Evolutionary conservation across 2,113 vertebrate species (phyloP), one percentile per base, ranked within the genome.

Genomic region (Strigops habroptila): DNA sequence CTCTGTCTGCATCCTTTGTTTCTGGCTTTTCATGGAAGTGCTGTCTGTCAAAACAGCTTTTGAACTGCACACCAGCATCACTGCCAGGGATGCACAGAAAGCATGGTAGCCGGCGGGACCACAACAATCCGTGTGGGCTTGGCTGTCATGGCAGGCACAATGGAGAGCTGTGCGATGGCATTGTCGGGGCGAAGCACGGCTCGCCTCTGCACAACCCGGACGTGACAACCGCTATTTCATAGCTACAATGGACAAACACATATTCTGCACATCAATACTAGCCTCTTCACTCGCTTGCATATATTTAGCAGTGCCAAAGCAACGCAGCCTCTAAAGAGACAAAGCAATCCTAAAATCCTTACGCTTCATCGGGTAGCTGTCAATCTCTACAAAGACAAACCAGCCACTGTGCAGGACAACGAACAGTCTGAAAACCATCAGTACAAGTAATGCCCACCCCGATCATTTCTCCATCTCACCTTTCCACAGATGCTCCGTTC

Each of bases 101-200:
- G 73, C 86, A 35, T 2, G 77, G 87, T 49, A 59, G 64, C 89
- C 41, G 39, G 10, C 3, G 1, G 86, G 83, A 93, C 90, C 93
- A 93, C 64, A 94, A 94, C 94, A 92, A 85, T 23, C 84, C 16
- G 12, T 73, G 89, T 31, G 89, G 89, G 90, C 84, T 97, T 1
- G 16, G 88, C 90, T 94, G 94, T 70, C 91, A 91, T 37, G 90
- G 94, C 85, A 96, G 87, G 69, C 95, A 96, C 91, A 96, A 96
- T 55, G 75, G 82, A 82, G 87, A 80, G 79, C 94, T 90, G 82
- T 70, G 91, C 18, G 0, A 33, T 10, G 3, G 95, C 90, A 82
- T 17, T 73, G 87, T 55, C 4, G 7, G 90, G 59, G 82, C 2
- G 1, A 91, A 87, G 67, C 84, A 67, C n/a, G 0, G 23, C 79